Evolutionary conservation across 2,888 invertebrate species (phyloP).

Genomic region (Oscheius sp.): DNA sequence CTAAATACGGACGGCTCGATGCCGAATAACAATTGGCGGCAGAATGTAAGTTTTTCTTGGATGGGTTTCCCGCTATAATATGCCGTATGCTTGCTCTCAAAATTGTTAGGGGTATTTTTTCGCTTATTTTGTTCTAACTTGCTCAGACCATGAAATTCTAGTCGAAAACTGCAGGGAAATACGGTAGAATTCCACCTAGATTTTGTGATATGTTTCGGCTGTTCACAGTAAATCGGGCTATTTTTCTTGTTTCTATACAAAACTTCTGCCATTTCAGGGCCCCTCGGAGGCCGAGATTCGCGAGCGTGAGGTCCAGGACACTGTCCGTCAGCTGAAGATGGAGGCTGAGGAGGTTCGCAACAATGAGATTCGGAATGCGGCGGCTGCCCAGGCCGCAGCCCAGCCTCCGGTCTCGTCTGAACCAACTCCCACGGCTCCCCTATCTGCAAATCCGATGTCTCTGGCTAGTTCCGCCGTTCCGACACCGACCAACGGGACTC

Average conservation of each 20-base stretch:
- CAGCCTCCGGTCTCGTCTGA: background rate
- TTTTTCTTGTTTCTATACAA: no score
- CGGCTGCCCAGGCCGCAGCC: background rate
- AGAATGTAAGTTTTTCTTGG: background rate
- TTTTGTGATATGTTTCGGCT: no score
- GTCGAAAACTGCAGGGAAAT: no score
- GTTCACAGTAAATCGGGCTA: no score
- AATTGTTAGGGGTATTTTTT: no score
- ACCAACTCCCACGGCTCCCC: background rate
- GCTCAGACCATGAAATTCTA: no score
- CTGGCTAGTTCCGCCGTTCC: background rate
- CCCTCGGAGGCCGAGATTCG: constrained; percentile 14
- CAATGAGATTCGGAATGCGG: background rate
- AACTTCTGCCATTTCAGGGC: constrained; percentile 4
- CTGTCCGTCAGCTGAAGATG: constrained; percentile 1
- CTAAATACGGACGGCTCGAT: constrained; percentile 18
- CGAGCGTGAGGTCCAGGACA: constrained; percentile 2
- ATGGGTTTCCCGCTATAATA: no score
- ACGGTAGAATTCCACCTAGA: no score
- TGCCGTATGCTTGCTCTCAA: no score
- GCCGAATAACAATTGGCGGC: constrained; percentile 15
- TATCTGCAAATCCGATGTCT: background rate
- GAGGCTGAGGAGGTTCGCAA: constrained; percentile 22
- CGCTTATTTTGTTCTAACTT: no score
- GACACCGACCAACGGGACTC: constrained; percentile 23